Evolutionary conservation across 2,113 vertebrate genomes (phyloP).

Genomic region (Nanorana parkeri): DNA sequence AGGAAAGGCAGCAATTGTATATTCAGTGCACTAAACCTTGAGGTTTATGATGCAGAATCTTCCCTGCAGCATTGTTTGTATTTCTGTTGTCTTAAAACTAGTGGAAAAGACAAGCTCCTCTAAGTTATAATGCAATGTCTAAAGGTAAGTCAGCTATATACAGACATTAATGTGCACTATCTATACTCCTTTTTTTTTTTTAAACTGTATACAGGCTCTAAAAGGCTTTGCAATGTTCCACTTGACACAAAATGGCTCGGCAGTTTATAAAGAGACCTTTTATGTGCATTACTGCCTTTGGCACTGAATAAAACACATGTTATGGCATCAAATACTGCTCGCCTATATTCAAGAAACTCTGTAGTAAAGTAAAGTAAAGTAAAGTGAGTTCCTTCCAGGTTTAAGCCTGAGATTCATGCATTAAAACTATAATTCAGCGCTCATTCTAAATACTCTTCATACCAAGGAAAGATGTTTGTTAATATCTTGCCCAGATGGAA

Average conservation of each 20-base stretch:
- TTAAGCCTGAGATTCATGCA: not conserved
- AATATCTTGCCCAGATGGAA: not conserved
- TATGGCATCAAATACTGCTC: not conserved
- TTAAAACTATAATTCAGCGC: not conserved
- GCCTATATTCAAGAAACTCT: conserved; percentile 1
- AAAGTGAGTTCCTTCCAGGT: conserved; percentile 1
- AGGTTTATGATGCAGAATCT: not conserved
- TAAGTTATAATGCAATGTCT: not conserved
- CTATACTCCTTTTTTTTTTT: not conserved
- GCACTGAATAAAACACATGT: conserved; percentile 18
- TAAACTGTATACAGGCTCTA: not conserved
- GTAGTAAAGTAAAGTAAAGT: too few relatives aligned
- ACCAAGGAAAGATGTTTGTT: not conserved
- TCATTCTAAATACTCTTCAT: not conserved
- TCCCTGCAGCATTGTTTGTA: not conserved
- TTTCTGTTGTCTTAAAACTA: not conserved
- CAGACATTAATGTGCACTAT: not conserved
- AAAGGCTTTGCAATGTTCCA: conserved; percentile 21
- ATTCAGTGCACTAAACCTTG: not conserved
- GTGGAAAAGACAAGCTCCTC: not conserved
- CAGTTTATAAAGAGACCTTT: conserved; percentile 16
- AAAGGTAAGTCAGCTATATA: not conserved
- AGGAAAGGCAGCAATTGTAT: not conserved
- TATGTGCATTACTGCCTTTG: conserved; percentile 26
- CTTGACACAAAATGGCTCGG: conserved; percentile 20